Conservation (phyloP, 1,140 invertebrate species). For the Rhyacophila brunnea region DNA sequence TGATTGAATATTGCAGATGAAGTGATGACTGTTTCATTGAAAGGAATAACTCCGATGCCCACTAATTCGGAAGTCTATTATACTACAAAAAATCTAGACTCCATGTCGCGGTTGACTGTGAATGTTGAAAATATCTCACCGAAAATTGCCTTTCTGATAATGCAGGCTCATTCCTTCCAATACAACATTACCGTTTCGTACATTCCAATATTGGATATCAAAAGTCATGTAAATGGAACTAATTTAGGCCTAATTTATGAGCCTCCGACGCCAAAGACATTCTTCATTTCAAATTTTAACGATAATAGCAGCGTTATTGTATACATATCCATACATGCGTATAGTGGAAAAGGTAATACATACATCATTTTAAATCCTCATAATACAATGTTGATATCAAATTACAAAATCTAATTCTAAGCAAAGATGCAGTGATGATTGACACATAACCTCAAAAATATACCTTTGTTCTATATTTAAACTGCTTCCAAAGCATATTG, state of each 20-base stretch:
- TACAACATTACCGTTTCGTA: slow-evolving; percentile 63
- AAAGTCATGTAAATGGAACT: slow-evolving; percentile 52
- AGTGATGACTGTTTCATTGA: slow-evolving; percentile 38
- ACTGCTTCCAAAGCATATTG: too few species aligned
- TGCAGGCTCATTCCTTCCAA: slow-evolving; percentile 66
- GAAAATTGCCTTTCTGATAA: slow-evolving; percentile 58
- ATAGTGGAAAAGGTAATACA: slow-evolving; percentile 55
- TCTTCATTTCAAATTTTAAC: slow-evolving; percentile 44
- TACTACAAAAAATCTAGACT: slow-evolving; percentile 38
- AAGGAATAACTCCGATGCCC: slow-evolving; percentile 37
- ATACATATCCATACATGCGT: slow-evolving; percentile 56
- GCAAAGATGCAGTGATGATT: too few species aligned
- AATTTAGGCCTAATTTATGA: slow-evolving; percentile 63
- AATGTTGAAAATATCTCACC: slow-evolving; percentile 51
- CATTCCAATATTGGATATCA: slow-evolving; percentile 39
- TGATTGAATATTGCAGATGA: slow-evolving; percentile 46
- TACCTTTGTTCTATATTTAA: too few species aligned
- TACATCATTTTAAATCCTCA: too few species aligned
- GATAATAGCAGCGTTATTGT: slow-evolving; percentile 48
- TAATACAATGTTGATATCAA: too few species aligned
- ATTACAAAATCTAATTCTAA: too few species aligned
- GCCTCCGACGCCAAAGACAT: slow-evolving; percentile 32
- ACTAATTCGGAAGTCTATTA: slow-evolving; percentile 43
- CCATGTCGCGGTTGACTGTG: slow-evolving; percentile 43
- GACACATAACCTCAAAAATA: too few species aligned